A percentile compares a stretch with the other conserved stretches of the same genome.
These are phyloP conservation scores for Drosophila rubida DNA, from an alignment of 2,888 invertebrate genomes.

Conservation along the genomic window DNA sequence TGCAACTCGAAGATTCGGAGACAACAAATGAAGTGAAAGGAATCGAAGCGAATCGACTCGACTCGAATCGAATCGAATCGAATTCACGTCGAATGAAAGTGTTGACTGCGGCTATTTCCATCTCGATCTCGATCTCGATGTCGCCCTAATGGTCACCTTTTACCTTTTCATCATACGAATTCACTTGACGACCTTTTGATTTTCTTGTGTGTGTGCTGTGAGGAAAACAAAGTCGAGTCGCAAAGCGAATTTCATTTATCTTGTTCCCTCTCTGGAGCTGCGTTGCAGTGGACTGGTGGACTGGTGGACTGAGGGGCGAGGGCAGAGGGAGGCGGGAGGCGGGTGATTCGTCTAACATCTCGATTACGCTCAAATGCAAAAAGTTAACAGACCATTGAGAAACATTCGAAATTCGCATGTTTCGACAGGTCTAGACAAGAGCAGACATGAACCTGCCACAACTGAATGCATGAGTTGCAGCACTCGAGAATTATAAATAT, in stretches of 20 bases:
- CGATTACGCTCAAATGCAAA: slow-evolving; percentile 18
- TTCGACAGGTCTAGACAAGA: slow-evolving; percentile 23
- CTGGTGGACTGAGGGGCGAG: no score
- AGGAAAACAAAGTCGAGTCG: slow-evolving; percentile 21
- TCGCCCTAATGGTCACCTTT: slow-evolving; percentile 47
- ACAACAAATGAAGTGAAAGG: slow-evolving; percentile 56
- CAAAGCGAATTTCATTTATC: slow-evolving; percentile 33
- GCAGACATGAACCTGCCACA: slow-evolving; percentile 12
- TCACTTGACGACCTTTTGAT: slow-evolving; percentile 55
- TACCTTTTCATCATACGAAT: slow-evolving; percentile 16
- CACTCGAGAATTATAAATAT: not conserved
- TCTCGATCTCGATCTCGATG: slow-evolving; percentile 15
- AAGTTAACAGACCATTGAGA: slow-evolving; percentile 18
- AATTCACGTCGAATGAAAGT: slow-evolving; percentile 52
- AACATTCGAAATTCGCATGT: slow-evolving; percentile 21
- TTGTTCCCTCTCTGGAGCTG: not conserved
- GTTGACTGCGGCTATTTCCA: slow-evolving; percentile 67
- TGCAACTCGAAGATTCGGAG: slow-evolving; percentile 3
- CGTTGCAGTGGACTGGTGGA: not conserved
- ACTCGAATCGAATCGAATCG: slow-evolving; percentile 57
- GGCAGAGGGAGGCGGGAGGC: not conserved
- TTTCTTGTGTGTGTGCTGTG: slow-evolving; percentile 7
- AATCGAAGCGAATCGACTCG: slow-evolving; percentile 55
- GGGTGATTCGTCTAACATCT: not conserved
- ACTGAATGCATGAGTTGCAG: slow-evolving; percentile 9